Base-by-base conservation (phyloP, 2,888 invertebrate species). In the Stenolophus ochropezus region DNA sequence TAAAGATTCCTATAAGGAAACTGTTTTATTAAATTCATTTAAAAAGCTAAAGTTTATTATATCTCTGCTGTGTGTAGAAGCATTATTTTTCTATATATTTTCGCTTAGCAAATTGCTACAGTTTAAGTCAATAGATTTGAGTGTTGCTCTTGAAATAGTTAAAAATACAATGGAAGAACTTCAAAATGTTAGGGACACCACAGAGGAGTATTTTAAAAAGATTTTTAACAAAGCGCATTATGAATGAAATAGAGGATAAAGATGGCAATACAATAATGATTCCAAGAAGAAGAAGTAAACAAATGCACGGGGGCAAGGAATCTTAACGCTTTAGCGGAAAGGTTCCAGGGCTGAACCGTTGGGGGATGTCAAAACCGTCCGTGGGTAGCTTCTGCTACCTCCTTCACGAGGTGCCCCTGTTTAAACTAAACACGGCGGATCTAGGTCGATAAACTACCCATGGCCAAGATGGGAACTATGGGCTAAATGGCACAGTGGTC, bases 1-100 rank as follows among this genome's bases (percentile, higher is more conserved):
- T 71, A 69, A 27, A 21, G 69, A 69, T 25, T 69, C 69, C 69
- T 69, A 20, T 25, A 58, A 21, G n/a, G 58, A 16, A 49, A 49
- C 49, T 49, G 49, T 14, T 49, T 14, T 49, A 6, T 49, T 49
- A 49, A 49, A 49, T 49, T 49, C 49, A 2, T n/a, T 58, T 18
- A 58, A 58, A 4, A 53, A 53, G n/a, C 14, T 11, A 53, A 16
- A 53, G 16, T 53, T 53, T 16, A 11, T 53, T 14, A 16, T 53
- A 14, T 53, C 53, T 16, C 16, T 53, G 53, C 53, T 53, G 6
- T 53, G n/a, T n/a, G n/a, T 53, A 16, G 16, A 53, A 53, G 16
- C n/a, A 16, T 53, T 53, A 16, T 53, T 53, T 53, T 14, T 14
- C n/a, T 53, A 14, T 53, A 53, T 14, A 14, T 53, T 53, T 4